Evolutionary conservation across 2,888 invertebrate species (phyloP).

Genomic region (Ophioninae sp.): DNA sequence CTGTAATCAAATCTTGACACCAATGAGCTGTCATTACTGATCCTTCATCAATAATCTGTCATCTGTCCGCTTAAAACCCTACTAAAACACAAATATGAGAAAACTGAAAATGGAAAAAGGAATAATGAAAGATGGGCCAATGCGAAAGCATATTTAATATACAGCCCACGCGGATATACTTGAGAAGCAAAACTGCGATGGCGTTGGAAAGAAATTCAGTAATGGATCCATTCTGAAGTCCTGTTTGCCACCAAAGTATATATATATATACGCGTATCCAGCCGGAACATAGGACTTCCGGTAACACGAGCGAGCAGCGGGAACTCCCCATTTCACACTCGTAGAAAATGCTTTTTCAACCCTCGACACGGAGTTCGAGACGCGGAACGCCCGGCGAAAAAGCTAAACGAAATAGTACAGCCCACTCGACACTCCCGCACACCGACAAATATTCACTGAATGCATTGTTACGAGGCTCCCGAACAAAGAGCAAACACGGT

Average conservation of each 20-base stretch:
- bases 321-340: slow-evolving; percentile 21
- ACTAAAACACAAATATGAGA: not conserved
- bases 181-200: slow-evolving; percentile 17
- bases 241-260: slow-evolving; percentile 45
- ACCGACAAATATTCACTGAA: not conserved
- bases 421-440: not conserved
- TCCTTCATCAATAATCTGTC: no score
- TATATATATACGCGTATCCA: not conserved
- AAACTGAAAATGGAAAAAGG: slow-evolving; percentile 31
- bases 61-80: no score
- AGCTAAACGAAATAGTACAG: not conserved
- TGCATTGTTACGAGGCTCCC: not conserved
- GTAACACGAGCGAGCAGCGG: slow-evolving; percentile 16
- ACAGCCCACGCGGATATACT: not conserved
- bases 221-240: slow-evolving; percentile 77
- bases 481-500: slow-evolving; percentile 21
- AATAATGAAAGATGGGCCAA: slow-evolving; percentile 20
- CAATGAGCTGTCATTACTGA: not conserved
- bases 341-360: slow-evolving; percentile 25
- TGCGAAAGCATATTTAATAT: no score
- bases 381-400: not conserved
- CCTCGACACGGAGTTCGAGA: slow-evolving; percentile 18
- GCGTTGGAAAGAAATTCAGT: slow-evolving; percentile 71
- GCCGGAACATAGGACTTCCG: slow-evolving; percentile 1
- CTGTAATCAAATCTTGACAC: no score